Base-by-base conservation (phyloP, 2,888 invertebrate species). In the Neocrepidodera transversa region DNA sequence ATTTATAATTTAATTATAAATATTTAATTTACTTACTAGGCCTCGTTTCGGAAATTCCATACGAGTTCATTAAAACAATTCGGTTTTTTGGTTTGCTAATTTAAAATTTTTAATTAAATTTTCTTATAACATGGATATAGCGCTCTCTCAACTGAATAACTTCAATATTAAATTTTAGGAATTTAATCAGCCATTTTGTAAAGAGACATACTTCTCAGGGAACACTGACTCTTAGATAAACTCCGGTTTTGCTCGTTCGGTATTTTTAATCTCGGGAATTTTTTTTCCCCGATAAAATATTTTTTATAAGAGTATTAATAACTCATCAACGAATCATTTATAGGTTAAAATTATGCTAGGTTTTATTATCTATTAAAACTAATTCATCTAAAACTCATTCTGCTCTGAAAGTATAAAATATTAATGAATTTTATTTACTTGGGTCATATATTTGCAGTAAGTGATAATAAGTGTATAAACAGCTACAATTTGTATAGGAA, bases 121-220 rank as follows among this genome's bases (percentile, higher is more conserved):
- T 43, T 35, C 35, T 53, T 13, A 26, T 28, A 38, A 43, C 35
- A 53, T 32, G 52, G 16, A n/a, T 28, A 32, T 23, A 51, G 16
- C 45, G 8, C 45, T 20, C 7, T n/a, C n/a, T 13, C 28, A 28
- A 43, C 20, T 17, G 32, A 53, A 43, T 43, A 53, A 53, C 42
- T 53, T 43, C 32, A 43, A 53, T 53, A 53, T 53, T 53, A 53
- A 53, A 53, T 53, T 53, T 53, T 10, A 32, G 52, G 52, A 53
- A 53, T 53, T 53, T 53, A 53, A 53, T 53, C 52, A 53, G 43
- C 42, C 32, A 53, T 53, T 53, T 43, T 32, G 42, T 43, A 17
- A 43, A 53, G 18, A 20, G 52, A 53, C 52, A 43, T 52, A 42
- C 23, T 53, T 52, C 32, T 14, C 13, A 26, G 10, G 26, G 20